Conservation (phyloP, 2,888 invertebrate genomes). For the Norana najaformis region DNA sequence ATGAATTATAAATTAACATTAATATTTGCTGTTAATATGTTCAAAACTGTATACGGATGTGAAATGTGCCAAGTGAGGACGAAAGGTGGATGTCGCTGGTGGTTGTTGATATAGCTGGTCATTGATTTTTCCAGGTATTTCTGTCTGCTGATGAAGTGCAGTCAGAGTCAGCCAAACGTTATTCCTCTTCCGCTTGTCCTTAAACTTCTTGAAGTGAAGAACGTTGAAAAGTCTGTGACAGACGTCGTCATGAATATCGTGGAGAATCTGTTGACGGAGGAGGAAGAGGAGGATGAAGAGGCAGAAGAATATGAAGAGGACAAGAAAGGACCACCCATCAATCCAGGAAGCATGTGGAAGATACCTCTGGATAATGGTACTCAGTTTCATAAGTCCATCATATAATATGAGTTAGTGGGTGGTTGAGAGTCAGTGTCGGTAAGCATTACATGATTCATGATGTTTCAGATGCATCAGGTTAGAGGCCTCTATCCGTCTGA, state of each 20-base stretch:
- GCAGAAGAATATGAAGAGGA: constrained; percentile 40
- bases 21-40: background rate
- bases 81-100: background rate
- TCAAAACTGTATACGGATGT: no score
- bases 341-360: background rate
- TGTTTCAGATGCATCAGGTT: no score
- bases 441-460: no score
- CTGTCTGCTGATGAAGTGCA: constrained; percentile 70
- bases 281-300: constrained; percentile 45
- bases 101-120: background rate
- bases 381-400: background rate
- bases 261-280: constrained; percentile 53
- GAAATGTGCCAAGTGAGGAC: no score
- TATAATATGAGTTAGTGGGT: no score
- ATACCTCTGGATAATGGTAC: background rate
- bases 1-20: background rate
- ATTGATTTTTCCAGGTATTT: constrained; percentile 67
- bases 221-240: constrained; percentile 71
- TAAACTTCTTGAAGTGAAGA: constrained; percentile 73
- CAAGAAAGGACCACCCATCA: constrained; percentile 16
- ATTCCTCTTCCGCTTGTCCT: constrained; percentile 74
- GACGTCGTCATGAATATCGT: constrained; percentile 56
- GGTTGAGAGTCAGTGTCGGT: no score
- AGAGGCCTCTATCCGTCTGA: no score
- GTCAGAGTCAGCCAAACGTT: constrained; percentile 62